A percentile compares a stretch with the other conserved stretches of the same genome.
Conservation (phyloP, 2,888 invertebrate species). For the Malthinus seriepunctatus region DNA sequence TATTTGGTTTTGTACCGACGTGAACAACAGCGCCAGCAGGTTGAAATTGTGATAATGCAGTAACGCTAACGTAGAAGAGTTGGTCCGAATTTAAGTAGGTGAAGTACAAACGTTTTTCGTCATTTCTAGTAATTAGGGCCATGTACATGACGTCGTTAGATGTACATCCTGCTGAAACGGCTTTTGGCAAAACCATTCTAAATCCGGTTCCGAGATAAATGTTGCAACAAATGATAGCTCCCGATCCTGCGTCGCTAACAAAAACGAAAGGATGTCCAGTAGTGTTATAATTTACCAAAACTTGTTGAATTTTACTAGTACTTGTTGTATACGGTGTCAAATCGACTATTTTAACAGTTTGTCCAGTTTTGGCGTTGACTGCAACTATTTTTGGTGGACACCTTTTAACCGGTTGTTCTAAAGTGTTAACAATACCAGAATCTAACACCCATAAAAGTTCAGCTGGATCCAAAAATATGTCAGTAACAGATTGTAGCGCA, state of each 20-base stretch:
- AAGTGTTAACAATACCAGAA: conserved; percentile 62
- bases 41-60: no score
- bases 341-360: conserved; percentile 63
- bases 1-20: conserved; percentile 60
- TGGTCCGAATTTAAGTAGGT: conserved; percentile 62
- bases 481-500: conserved; percentile 71
- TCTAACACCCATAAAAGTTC: conserved; percentile 65
- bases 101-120: conserved; percentile 59
- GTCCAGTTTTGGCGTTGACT: conserved; percentile 60
- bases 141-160: conserved; percentile 64
- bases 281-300: conserved; percentile 61
- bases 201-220: conserved; percentile 57
- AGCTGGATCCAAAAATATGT: conserved; percentile 63
- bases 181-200: conserved; percentile 62
- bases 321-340: conserved; percentile 57
- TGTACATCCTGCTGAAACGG: conserved; percentile 50
- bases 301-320: conserved; percentile 61
- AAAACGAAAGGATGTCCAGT: conserved; percentile 57
- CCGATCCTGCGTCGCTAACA: conserved; percentile 56
- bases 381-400: conserved; percentile 66
- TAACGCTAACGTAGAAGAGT: conserved; percentile 61
- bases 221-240: conserved; percentile 59
- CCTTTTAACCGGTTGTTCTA: conserved; percentile 61
- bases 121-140: conserved; percentile 56
- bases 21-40: conserved; percentile 62